Base-by-base conservation (phyloP, 53 echinoderm and acorn worm species). In the Paracentrotus lividus region DNA sequence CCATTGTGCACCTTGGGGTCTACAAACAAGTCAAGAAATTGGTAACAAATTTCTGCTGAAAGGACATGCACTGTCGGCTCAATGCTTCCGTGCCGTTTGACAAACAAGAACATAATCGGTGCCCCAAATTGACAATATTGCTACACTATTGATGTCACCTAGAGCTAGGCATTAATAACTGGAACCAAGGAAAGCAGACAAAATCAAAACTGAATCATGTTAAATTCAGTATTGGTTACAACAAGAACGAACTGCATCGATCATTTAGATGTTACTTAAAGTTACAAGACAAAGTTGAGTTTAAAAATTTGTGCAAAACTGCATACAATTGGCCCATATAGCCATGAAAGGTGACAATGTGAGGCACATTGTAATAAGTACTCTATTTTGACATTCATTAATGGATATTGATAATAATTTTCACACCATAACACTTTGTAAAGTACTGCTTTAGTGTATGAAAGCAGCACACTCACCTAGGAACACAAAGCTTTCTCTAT, bases 21-120 rank as follows among this genome's bases (percentile, higher is more conserved):
- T 26, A 65, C 90, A 90, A 64, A 90, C 29, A 64, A 64, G 61
- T 66, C 3, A 9, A n/a, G 42, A 66, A 90, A 90, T 42, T 90
- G 90, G n/a, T 23, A 90, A 90, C 90, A 90, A 90, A 90, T 90
- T 54, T 88, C 72, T 72, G 72, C 40, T 72, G 72, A 72, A 72
- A 38, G 21, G 72, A 15, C 40, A 72, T 40, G 72, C 72, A 72
- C 72, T 72, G 32, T 72, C 72, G 40, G 72, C 72, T 72, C 72
- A 72, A 72, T 72, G 72, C 14, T 40, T 72, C 20, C 40, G 18
- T 72, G 40, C 72, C 38, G 40, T 72, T 72, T 72, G 72, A 72
- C 72, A 72, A 72, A 72, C 72, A 72, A 72, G 38, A 72, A 5
- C 72, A 72, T 21, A 72, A 72, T 72, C 72, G 40, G 16, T n/a